Base-by-base conservation (phyloP, 2,888 invertebrate genomes). In the Plemyria rubiginata region DNA sequence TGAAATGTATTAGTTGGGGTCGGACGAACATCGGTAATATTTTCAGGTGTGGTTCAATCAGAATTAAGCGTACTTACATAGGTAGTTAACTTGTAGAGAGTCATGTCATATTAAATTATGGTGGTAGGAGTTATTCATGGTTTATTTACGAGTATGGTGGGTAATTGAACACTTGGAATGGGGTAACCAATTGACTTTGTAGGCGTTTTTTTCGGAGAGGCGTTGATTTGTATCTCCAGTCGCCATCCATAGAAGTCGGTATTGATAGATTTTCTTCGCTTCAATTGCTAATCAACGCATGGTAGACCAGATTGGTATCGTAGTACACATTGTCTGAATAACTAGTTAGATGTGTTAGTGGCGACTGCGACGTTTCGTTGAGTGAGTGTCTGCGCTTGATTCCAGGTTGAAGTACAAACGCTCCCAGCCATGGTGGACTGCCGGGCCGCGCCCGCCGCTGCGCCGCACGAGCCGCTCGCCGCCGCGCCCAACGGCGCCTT, bases 391-490 rank as follows among this genome's bases (percentile, higher is more conserved):
- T 2, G 3, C 13, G n/a, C 7, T 29, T 32, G 45, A 6, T 67
- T 60, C 41, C 80, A 92, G 92, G 85, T 90, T 87, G 90, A 90
- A 85, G 82, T 89, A 60, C 81, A 85, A 80, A 83, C 87, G 57
- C 78, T 89, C 67, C 91, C 91, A 80, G 86, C 88, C 65, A 92
- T 92, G 92, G 91, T 92, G 84, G 92, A 92, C 85, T 86, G 88
- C 72, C 82, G 92, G 76, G 84, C 88, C 70, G 82, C 81, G 67
- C 77, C 86, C 82, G 89, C 87, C 36, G 80, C 80, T 40, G 73
- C 79, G 62, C 78, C 74, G 22, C 54, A 55, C 28, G 55, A 55
- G 38, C 29, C 29, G 11, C 54, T 48, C 22, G 13, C 54, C 4
- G 46, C 22, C 38, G 22, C 40, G 13, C 48, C 55, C 48, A 55